Percentiles rank a stretch among this genome's conserved stretches.
Conservation (phyloP, 2,113 vertebrate species). For the Bambusicola thoracicus region DNA sequence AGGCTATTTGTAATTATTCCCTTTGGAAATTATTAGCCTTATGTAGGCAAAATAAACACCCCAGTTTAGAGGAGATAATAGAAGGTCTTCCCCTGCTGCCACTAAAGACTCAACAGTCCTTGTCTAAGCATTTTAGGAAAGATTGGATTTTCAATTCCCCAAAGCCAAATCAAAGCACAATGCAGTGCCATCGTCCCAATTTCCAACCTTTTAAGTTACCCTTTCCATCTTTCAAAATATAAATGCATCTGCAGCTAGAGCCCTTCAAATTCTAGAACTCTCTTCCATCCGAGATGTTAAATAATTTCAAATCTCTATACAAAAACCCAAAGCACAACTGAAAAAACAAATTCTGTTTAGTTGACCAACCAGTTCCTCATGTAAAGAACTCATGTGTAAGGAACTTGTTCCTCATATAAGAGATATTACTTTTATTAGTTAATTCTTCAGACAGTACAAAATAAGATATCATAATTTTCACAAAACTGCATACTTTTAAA, state of each 20-base stretch:
- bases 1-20: conserved; percentile 64
- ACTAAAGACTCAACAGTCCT: not conserved
- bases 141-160: conserved; percentile 16
- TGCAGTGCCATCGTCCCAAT: not conserved
- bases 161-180: conserved; percentile 20
- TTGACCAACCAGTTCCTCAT: not conserved
- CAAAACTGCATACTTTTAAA: not conserved
- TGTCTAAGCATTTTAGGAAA: conserved; percentile 46
- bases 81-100: conserved; percentile 9
- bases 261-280: not conserved
- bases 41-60: conserved; percentile 63
- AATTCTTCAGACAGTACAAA: not conserved
- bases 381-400: not conserved
- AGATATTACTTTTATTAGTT: not conserved
- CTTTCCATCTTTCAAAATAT: not conserved
- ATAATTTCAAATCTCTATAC: not conserved
- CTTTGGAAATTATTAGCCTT: conserved; percentile 64
- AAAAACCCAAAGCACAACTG: not conserved
- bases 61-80: conserved; percentile 46
- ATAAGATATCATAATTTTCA: not conserved
- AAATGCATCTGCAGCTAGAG: not conserved
- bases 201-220: not conserved
- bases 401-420: not conserved
- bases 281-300: not conserved
- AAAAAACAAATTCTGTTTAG: not conserved